These are phyloP conservation scores for Latrodectus geometricus DNA, from an alignment of 1,140 invertebrate genomes.

Conservation along the genomic window DNA sequence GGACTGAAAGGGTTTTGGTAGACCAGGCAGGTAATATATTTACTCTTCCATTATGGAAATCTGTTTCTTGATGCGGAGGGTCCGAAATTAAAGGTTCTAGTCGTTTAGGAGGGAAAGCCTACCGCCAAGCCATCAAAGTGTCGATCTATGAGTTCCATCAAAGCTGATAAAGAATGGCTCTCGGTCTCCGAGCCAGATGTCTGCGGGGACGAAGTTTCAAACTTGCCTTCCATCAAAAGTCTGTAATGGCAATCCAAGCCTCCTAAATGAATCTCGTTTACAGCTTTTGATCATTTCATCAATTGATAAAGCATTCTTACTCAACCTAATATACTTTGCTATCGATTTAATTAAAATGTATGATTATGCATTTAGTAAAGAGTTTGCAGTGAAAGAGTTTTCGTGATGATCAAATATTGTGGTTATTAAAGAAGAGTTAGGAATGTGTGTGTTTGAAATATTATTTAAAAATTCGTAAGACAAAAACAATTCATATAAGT, in stretches of 20 bases:
- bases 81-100: slow-evolving; percentile 43
- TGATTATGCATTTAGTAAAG: no score
- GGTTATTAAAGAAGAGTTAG: no score
- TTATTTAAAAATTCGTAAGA: no score
- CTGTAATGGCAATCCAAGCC: no score
- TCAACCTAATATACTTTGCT: no score
- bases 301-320: not conserved
- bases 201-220: no score
- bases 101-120: slow-evolving; percentile 23
- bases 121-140: not conserved
- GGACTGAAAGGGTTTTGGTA: not conserved
- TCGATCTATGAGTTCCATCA: not conserved
- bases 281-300: not conserved
- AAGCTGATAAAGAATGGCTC: not conserved
- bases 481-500: no score
- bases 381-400: no score
- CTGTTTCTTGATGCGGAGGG: slow-evolving; percentile 39
- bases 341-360: no score
- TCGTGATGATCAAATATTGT: no score
- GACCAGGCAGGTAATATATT: slow-evolving; percentile 26
- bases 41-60: slow-evolving; percentile 36
- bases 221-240: no score
- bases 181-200: slow-evolving; percentile 16
- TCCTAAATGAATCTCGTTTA: not conserved
- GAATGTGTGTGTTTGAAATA: no score